Percentiles rank a stretch among this genome's conserved stretches.
These are phyloP conservation scores for Nycticryphes semicollaris DNA, from an alignment of 2,113 vertebrate genomes.

Conservation along the genomic window DNA sequence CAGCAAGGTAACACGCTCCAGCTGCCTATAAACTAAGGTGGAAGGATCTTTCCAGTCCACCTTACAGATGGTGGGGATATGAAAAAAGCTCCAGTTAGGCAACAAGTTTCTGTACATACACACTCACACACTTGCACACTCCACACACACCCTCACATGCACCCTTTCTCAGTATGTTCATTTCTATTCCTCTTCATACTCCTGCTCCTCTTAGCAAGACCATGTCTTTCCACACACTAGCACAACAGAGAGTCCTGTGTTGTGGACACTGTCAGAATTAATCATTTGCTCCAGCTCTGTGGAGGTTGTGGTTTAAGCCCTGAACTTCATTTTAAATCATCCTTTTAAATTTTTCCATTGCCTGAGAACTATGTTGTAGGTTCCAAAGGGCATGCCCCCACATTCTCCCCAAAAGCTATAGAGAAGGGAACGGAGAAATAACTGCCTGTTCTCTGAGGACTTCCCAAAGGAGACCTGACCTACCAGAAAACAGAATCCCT, in stretches of 20 bases:
- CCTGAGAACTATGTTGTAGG: neutral
- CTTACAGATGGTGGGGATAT: neutral
- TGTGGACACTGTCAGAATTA: neutral
- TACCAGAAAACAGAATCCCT: neutral
- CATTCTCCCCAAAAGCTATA: neutral
- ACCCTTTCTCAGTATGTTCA: neutral
- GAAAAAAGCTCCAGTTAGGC: neutral
- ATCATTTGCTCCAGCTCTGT: neutral
- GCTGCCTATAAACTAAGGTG: neutral
- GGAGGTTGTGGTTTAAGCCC: neutral
- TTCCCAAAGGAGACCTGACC: neutral
- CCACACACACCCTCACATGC: too few relatives aligned
- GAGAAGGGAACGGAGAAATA: neutral
- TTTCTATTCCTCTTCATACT: too few relatives aligned
- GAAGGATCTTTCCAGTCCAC: neutral
- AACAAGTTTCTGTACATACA: fast-evolving
- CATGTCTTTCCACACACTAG: neutral
- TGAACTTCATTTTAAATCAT: neutral
- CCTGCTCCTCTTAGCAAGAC: neutral
- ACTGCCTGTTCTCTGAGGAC: neutral
- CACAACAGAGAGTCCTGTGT: neutral
- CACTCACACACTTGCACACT: too few relatives aligned
- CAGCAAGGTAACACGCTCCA: neutral
- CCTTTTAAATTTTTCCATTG: neutral
- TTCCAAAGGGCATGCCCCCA: neutral